Evolutionary conservation across 2,113 vertebrate species (phyloP), one percentile per base, ranked within the genome.

Genomic region (Lepus europaeus): DNA sequence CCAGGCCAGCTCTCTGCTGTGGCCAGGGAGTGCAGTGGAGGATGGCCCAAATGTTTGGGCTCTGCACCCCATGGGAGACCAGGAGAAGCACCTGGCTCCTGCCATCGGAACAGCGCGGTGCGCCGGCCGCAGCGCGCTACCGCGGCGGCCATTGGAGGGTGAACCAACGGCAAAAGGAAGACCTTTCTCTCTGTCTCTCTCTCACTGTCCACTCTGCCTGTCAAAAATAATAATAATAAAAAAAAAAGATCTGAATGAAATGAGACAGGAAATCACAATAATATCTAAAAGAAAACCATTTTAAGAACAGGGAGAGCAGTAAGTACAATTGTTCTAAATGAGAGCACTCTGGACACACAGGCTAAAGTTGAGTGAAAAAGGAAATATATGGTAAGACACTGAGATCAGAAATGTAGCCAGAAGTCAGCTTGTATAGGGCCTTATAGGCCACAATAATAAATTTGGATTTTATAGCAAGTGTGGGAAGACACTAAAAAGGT

Each of bases 201-300:
- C n/a, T n/a, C n/a, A n/a, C n/a, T n/a, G n/a, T n/a, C n/a, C n/a
- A n/a, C n/a, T n/a, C n/a, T n/a, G n/a, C n/a, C n/a, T n/a, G n/a
- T n/a, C n/a, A n/a, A n/a, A n/a, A n/a, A n/a, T n/a, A n/a, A n/a
- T n/a, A n/a, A n/a, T n/a, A n/a, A n/a, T n/a, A n/a, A n/a, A n/a
- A n/a, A n/a, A n/a, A n/a, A n/a, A 93, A 85, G 68, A 73, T 63
- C 73, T 81, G 23, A 89, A 59, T 77, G 36, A 94, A 95, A 84
- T 70, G 14, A 82, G 64, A 91, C 17, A 78, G 80, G 9, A 84
- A 83, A 92, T 85, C 45, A 81, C 5, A 87, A 12, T 33, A 86
- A 49, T 33, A 85, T 53, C 63, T 77, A 31, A 69, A 94, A 92
- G 31, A 63, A 61, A 17, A 78, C 6, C 45, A 88, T 66, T 87